Conservation (phyloP, 2,888 invertebrate species). For the Diarsia dahlii region DNA sequence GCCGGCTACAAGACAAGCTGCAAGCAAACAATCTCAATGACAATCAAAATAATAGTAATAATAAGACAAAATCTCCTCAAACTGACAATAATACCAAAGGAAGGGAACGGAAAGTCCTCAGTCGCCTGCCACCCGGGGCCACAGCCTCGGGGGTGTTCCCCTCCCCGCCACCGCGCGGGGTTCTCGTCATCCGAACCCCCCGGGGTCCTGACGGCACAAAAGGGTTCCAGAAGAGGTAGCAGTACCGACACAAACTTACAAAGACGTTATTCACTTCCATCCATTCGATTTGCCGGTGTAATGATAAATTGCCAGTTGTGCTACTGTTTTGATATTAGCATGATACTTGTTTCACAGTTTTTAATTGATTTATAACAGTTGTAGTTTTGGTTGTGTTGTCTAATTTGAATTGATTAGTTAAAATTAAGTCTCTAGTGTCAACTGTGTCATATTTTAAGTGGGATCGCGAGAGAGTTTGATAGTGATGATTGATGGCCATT, state of each 20-base stretch:
- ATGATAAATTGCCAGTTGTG: slow-evolving; percentile 61
- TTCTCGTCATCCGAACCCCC: slow-evolving; percentile 93
- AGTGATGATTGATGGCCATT: not conserved
- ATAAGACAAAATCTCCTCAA: slow-evolving; percentile 79
- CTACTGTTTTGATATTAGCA: slow-evolving; percentile 65
- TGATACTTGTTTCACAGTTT: slow-evolving; percentile 68
- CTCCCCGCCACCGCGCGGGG: slow-evolving; percentile 86
- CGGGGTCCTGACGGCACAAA: slow-evolving; percentile 95
- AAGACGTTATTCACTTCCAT: slow-evolving; percentile 76
- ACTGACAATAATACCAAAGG: slow-evolving; percentile 82
- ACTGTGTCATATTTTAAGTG: slow-evolving; percentile 27
- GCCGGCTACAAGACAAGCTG: slow-evolving; percentile 85
- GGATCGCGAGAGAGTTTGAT: slow-evolving; percentile 7
- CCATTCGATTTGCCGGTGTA: slow-evolving; percentile 69
- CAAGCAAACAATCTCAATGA: slow-evolving; percentile 86
- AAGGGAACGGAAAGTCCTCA: slow-evolving; percentile 85
- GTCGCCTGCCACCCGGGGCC: slow-evolving; percentile 82
- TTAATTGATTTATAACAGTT: slow-evolving; percentile 52
- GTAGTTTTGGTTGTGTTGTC: slow-evolving; percentile 25
- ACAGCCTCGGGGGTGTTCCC: slow-evolving; percentile 82
- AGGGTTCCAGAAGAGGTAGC: slow-evolving; percentile 88
- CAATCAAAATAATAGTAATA: slow-evolving; percentile 77
- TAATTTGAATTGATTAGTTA: slow-evolving; percentile 16
- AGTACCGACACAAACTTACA: slow-evolving; percentile 69
- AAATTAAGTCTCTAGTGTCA: slow-evolving; percentile 15